phyloP scores from a whole-genome alignment of 2,888 invertebrate species.

The Alloplasta piceator region DNA sequence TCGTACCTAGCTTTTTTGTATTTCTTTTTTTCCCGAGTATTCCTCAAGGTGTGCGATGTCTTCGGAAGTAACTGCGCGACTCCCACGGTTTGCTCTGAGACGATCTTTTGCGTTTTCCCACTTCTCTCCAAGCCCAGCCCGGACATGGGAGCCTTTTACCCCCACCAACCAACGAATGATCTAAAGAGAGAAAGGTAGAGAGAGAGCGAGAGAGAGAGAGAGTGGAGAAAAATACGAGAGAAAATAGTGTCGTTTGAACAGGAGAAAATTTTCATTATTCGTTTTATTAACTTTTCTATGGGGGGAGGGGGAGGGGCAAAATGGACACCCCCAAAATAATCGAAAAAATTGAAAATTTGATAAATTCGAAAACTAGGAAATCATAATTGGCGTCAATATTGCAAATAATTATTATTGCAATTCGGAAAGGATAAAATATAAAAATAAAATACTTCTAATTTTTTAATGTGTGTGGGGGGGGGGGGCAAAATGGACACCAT shows the following conservation, averaged over 20 bases:
- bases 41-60: conserved; percentile 81
- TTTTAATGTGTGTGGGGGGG: too few relatives aligned
- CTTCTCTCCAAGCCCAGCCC: conserved; percentile 69
- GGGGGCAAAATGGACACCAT: too few relatives aligned
- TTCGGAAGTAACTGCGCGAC: conserved; percentile 81
- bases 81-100: conserved; percentile 76
- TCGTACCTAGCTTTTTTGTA: conserved; percentile 57
- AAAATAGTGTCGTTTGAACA: conserved; percentile 29
- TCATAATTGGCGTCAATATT: too few relatives aligned
- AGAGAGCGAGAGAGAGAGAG: conserved; percentile 23
- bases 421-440: too few relatives aligned
- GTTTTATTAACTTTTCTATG: conserved; percentile 16
- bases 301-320: too few relatives aligned
- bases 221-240: conserved; percentile 2
- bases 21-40: conserved; percentile 70
- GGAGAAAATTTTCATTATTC: conserved; percentile 30
- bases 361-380: too few relatives aligned
- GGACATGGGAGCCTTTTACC: conserved; percentile 59
- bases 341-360: too few relatives aligned
- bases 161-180: conserved; percentile 60
- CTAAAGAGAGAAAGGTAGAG: conserved; percentile 26
- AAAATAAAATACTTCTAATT: too few relatives aligned
- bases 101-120: conserved; percentile 76
- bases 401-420: too few relatives aligned
- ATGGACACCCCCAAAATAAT: too few relatives aligned